Base-by-base conservation (phyloP, 2,113 vertebrate genomes). In the Excalfactoria chinensis region DNA sequence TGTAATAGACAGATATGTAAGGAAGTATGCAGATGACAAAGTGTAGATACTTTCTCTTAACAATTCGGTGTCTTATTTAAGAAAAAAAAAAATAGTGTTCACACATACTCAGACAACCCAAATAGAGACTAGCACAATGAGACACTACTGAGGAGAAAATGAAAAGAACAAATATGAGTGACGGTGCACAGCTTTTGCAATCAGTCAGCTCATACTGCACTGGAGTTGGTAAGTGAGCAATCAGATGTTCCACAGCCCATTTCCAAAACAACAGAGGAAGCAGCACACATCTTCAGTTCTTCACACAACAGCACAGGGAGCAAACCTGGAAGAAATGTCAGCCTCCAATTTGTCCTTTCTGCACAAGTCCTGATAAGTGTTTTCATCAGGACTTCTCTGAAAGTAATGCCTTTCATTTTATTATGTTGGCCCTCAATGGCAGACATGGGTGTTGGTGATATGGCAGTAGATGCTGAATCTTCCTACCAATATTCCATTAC, bases 111-210 rank as follows among this genome's bases (percentile, higher is more conserved):
- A 90, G 59, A n/a, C 49, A 94, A 10, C 86, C 55, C 70, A 91
- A 94, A 89, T 37, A 94, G 34, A 78, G 74, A 75, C 71, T 75
- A 44, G 2, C 77, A 90, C 90, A 96, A 92, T 77, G 75, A 93
- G 82, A 80, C 40, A 23, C 62, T 30, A 82, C 64, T 35, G 75
- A 92, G 40, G 56, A 78, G 68, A 77, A 73, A 92, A 85, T 55
- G 69, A 82, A 96, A 94, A 80, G 78, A 91, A 80, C 91, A 91
- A 89, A 62, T 40, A 63, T 71, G 87, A 92, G 69, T 77, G 89
- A 70, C 91, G 92, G 3, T 1, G 19, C 64, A 77, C 82, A 96
- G 93, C 70, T 68, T 85, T 94, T 63, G 20, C 64, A 68, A 9
- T 84, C 81, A 94, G 70, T 75, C 68, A 79, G 86, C 23, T 92